phyloP scores from a whole-genome alignment of 92 coral and sea anemone genomes.

The Blastomussa wellsi region DNA sequence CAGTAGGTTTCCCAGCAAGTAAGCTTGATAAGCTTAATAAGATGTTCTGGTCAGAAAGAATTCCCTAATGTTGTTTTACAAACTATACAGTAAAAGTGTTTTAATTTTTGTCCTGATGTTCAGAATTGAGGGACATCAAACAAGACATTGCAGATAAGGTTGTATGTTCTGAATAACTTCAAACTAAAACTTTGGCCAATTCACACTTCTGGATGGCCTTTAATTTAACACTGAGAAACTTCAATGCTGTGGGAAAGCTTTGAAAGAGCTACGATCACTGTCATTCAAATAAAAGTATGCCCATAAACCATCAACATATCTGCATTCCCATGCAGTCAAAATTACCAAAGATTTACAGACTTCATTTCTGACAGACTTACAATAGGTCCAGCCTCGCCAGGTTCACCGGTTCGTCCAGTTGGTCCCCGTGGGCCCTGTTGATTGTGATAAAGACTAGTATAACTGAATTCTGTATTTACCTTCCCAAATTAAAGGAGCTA shows the following conservation, averaged over 20 bases:
- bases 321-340: no score
- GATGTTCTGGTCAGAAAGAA: no score
- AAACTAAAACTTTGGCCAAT: background rate
- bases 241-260: background rate
- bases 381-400: background rate
- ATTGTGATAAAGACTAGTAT: background rate
- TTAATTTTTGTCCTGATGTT: no score
- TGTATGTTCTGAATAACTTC: background rate
- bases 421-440: slow-evolving; percentile 16
- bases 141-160: background rate
- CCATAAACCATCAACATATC: no score
- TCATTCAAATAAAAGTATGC: background rate
- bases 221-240: background rate
- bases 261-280: background rate
- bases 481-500: no score
- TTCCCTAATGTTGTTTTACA: no score
- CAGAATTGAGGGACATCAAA: no score
- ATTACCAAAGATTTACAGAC: no score
- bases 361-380: background rate
- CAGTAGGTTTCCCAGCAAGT: no score
- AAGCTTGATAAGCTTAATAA: no score
- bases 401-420: background rate
- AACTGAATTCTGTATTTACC: no score
- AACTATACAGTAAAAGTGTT: no score
- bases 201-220: background rate